Percentiles rank a stretch among this genome's conserved stretches.
Conservation (phyloP, 2,113 vertebrate species). For the Fulmarus glacialis region DNA sequence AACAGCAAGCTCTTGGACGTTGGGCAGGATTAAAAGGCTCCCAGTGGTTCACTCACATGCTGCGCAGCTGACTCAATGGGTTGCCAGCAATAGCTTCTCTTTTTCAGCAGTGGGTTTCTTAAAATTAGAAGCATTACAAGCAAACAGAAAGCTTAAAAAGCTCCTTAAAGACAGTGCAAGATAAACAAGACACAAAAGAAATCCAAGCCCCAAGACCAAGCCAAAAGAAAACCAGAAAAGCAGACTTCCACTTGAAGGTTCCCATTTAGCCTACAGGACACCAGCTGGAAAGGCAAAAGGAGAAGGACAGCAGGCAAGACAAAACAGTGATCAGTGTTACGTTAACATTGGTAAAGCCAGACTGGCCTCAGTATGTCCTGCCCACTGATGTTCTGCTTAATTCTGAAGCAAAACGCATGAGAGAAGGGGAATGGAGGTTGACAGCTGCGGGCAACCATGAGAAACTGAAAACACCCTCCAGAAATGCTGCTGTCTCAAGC, state of each 20-base stretch:
- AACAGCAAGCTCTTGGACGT: not conserved
- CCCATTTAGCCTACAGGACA: rapidly evolving
- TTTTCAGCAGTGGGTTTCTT: not conserved
- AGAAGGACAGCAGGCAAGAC: not conserved
- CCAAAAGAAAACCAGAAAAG: not conserved
- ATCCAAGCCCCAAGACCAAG: not conserved
- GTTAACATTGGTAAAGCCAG: not conserved
- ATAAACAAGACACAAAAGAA: not conserved
- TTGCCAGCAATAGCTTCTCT: not conserved
- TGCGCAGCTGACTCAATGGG: not conserved
- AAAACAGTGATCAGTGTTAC: not conserved
- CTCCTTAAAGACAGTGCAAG: not conserved
- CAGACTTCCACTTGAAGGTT: not conserved
- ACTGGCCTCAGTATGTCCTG: not conserved
- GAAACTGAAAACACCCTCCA: not conserved
- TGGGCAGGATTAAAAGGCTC: not conserved
- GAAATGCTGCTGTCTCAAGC: not conserved
- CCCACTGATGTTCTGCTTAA: not conserved
- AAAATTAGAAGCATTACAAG: not conserved
- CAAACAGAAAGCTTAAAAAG: not conserved
- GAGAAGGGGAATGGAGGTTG: not conserved
- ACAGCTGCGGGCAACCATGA: not conserved
- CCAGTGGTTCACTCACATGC: not conserved
- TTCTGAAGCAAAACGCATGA: not conserved
- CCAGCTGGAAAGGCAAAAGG: not conserved